Percentiles rank a stretch among this genome's conserved stretches.
Conservation (phyloP, 2,888 invertebrate species). For the Limulus polyphemus region DNA sequence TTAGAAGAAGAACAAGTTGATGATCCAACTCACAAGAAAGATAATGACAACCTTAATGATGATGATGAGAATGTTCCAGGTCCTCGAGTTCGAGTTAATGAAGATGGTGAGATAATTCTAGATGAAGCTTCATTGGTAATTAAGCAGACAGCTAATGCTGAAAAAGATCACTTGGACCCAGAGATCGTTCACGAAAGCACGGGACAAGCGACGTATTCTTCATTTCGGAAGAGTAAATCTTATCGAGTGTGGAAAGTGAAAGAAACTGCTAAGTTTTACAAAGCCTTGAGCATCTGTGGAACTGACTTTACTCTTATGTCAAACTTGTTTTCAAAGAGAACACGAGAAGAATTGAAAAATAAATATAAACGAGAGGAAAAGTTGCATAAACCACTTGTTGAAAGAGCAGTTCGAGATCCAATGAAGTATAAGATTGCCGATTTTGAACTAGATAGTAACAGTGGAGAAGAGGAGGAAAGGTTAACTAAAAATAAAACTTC, state of each 20-base stretch:
- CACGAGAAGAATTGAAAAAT: background rate
- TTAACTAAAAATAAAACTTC: too few relatives aligned
- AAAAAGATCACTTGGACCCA: background rate
- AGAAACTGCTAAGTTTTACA: conserved; percentile 81
- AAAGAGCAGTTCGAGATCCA: background rate
- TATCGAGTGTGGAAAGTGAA: background rate
- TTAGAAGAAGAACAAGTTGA: background rate
- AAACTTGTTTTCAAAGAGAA: conserved; percentile 52
- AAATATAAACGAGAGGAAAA: conserved; percentile 1
- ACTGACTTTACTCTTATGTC: conserved; percentile 85
- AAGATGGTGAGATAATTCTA: conserved; percentile 3
- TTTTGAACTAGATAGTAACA: too few relatives aligned
- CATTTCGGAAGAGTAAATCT: background rate
- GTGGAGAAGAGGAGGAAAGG: too few relatives aligned
- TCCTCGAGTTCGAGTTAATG: conserved; percentile 1
- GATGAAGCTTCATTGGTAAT: conserved; percentile 5
- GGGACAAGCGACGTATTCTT: conserved; percentile 1
- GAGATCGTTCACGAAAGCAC: conserved; percentile 3
- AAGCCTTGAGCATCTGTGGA: conserved; percentile 72
- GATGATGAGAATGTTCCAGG: background rate
- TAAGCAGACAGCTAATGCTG: conserved; percentile 1
- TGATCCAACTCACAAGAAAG: background rate
- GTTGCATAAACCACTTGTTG: background rate
- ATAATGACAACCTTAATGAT: background rate
- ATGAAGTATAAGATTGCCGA: too few relatives aligned